Evolutionary conservation across 2,888 invertebrate species (phyloP).

Genomic region (Aphodius sticticus): DNA sequence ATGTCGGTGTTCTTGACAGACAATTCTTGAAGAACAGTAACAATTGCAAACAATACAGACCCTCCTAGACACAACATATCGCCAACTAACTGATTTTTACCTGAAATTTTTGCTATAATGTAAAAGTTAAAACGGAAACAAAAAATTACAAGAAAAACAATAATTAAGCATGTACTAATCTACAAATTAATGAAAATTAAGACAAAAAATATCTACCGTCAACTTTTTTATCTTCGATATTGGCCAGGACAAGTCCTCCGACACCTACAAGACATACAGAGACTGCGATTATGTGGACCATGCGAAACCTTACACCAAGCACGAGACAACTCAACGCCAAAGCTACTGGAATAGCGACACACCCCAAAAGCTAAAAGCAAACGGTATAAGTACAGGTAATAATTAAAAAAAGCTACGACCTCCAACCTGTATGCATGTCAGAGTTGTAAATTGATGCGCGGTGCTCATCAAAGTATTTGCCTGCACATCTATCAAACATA

Average conservation of each 20-base stretch:
- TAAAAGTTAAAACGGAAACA: conserved; percentile 39
- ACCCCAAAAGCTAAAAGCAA: conserved; percentile 80
- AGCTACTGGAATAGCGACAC: conserved; percentile 85
- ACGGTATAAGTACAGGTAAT: conserved; percentile 7
- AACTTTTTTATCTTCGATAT: conserved; percentile 75
- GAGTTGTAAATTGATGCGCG: conserved; percentile 79
- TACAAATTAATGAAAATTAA: conserved; percentile 4
- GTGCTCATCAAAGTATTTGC: conserved; percentile 83
- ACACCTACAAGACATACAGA: conserved; percentile 83
- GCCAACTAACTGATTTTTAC: conserved; percentile 80
- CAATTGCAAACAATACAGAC: conserved; percentile 79
- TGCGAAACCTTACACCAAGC: conserved; percentile 76
- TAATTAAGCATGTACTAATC: not conserved
- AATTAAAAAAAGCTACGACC: conserved; percentile 12
- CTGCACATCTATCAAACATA: conserved; percentile 85
- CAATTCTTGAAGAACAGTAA: conserved; percentile 83
- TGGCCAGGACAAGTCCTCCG: conserved; percentile 84
- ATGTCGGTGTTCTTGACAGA: conserved; percentile 80
- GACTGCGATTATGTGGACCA: conserved; percentile 81
- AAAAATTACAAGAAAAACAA: not conserved
- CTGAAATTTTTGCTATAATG: conserved; percentile 58
- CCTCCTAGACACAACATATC: conserved; percentile 84
- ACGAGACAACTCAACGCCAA: conserved; percentile 79
- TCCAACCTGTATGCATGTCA: conserved; percentile 75
- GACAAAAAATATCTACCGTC: conserved; percentile 59